A percentile compares a stretch with the other conserved stretches of the same genome.
phyloP scores from a whole-genome alignment of 2,113 vertebrate genomes.

The Hemiprocne comata region DNA sequence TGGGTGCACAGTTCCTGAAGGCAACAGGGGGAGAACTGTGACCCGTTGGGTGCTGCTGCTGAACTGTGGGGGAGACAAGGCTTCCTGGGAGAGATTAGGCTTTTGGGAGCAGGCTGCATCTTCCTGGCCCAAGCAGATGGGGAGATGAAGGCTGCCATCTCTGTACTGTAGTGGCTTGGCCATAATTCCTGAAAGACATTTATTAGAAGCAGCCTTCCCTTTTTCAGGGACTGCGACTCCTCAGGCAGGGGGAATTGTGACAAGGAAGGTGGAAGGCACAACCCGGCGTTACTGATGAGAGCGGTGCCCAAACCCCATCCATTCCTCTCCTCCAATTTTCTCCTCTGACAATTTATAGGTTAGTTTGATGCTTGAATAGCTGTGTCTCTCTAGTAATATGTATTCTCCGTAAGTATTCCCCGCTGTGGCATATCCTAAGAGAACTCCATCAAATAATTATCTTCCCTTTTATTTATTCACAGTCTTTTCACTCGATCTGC shows the following conservation, averaged over 20 bases:
- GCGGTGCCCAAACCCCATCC: conserved; percentile 60
- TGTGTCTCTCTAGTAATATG: conserved; percentile 72
- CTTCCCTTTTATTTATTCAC: conserved; percentile 80
- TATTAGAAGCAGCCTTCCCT: conserved; percentile 66
- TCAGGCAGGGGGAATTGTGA: conserved; percentile 33
- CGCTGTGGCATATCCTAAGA: conserved; percentile 79
- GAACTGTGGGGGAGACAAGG: not conserved
- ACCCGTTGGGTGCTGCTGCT: rapidly evolving
- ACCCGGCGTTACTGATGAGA: conserved; percentile 46
- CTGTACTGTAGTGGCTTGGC: conserved; percentile 61
- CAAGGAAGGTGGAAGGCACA: conserved; percentile 43
- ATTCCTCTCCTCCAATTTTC: conserved; percentile 68
- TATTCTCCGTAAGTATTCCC: conserved; percentile 78
- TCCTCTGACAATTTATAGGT: conserved; percentile 77
- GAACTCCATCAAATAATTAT: conserved; percentile 84
- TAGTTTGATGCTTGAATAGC: conserved; percentile 74
- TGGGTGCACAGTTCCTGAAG: rapidly evolving
- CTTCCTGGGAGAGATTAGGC: rapidly evolving
- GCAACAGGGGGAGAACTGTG: rapidly evolving
- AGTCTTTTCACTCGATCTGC: conserved; percentile 81
- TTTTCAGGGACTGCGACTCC: conserved; percentile 48
- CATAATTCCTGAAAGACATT: conserved; percentile 75
- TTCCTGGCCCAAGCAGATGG: conserved; percentile 65
- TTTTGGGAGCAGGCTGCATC: not conserved
- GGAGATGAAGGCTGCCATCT: conserved; percentile 73